These are phyloP conservation scores for Dreissena polymorpha DNA, from an alignment of 1,140 invertebrate species.

Conservation along the genomic window DNA sequence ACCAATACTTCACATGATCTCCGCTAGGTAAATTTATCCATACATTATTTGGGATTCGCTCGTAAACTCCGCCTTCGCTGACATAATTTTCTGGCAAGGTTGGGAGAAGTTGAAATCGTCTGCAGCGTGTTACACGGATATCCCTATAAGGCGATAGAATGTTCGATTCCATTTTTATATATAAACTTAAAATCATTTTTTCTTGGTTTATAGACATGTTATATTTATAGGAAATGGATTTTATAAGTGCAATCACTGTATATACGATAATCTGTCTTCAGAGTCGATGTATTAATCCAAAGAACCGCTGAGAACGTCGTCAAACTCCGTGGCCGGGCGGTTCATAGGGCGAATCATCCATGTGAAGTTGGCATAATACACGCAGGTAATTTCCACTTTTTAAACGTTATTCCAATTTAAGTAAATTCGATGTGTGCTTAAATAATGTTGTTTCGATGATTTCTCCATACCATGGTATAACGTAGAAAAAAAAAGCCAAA, in stretches of 20 bases:
- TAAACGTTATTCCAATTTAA: too few relatives aligned
- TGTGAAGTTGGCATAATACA: too few relatives aligned
- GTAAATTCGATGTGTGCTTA: too few relatives aligned
- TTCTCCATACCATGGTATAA: too few relatives aligned
- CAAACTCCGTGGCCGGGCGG: neutral
- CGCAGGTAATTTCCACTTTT: too few relatives aligned
- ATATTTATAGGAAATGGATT: constrained; percentile 23
- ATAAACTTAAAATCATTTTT: constrained; percentile 40
- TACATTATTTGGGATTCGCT: neutral
- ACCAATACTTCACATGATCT: constrained; percentile 16
- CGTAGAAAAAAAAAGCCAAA: too few relatives aligned
- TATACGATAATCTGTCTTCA: constrained; percentile 10
- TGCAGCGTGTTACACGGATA: constrained; percentile 37
- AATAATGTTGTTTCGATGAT: too few relatives aligned
- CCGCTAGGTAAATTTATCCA: neutral
- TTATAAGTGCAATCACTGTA: constrained; percentile 15
- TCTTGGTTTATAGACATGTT: constrained; percentile 26
- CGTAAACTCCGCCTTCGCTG: constrained; percentile 31
- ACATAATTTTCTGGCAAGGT: constrained; percentile 46
- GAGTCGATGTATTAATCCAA: neutral
- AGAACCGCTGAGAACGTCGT: neutral
- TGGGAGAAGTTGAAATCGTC: constrained; percentile 27
- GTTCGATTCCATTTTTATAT: constrained; percentile 30
- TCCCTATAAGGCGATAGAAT: constrained; percentile 46
- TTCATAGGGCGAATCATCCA: neutral